phyloP scores from a whole-genome alignment of 2,888 invertebrate species.

The Phlogophora meticulosa region DNA sequence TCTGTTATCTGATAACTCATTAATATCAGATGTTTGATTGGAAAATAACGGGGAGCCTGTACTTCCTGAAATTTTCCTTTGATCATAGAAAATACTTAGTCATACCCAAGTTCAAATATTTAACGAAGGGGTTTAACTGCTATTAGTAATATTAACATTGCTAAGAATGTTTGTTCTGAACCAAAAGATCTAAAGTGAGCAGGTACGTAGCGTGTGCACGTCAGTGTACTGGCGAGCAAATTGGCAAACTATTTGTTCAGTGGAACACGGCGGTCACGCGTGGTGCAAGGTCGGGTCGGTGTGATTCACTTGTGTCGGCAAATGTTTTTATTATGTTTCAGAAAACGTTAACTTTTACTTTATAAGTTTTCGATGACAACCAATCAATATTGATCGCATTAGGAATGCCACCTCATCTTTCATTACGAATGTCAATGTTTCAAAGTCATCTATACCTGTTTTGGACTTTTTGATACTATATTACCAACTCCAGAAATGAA shows the following conservation, averaged over 20 bases:
- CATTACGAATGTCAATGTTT: too few species aligned
- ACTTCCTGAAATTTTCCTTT: constrained; percentile 47
- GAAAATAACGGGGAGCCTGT: constrained; percentile 55
- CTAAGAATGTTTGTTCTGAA: background rate
- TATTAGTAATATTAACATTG: background rate
- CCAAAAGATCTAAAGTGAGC: background rate
- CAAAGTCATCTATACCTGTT: too few species aligned
- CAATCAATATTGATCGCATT: too few species aligned
- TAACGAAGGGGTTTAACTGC: background rate
- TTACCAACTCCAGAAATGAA: background rate
- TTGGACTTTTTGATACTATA: too few species aligned
- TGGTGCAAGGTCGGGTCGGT: constrained; percentile 62
- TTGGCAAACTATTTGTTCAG: constrained; percentile 45
- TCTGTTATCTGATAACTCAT: constrained; percentile 59
- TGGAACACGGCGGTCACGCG: constrained; percentile 33
- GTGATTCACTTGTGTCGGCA: constrained; percentile 31
- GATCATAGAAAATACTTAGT: constrained; percentile 1
- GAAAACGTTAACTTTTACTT: background rate
- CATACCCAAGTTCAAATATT: background rate
- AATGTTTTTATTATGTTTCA: constrained; percentile 25
- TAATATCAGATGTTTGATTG: constrained; percentile 67
- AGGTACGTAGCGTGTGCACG: constrained; percentile 11
- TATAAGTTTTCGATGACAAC: background rate
- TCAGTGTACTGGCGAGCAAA: constrained; percentile 2
- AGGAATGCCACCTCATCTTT: too few species aligned